Evolutionary conservation across 1,140 invertebrate species (phyloP).

Genomic region (Akabosia matsudoensis): DNA sequence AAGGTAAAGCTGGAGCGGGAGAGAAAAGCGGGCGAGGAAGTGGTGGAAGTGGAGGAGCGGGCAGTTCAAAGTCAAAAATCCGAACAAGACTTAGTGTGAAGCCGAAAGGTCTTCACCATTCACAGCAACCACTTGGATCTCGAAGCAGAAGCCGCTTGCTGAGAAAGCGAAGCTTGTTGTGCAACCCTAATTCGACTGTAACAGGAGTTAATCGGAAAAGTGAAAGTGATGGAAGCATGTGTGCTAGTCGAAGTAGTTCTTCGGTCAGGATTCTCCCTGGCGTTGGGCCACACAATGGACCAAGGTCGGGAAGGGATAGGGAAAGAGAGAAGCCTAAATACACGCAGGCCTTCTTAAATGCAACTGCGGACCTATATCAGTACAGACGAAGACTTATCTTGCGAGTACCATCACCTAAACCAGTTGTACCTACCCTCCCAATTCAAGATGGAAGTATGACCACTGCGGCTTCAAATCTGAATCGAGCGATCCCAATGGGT

Average conservation of each 20-base stretch:
- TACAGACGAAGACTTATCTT: conserved; percentile 4
- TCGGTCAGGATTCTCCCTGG: conserved; percentile 13
- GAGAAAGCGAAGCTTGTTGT: conserved; percentile 22
- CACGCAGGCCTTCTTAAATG: conserved; percentile 15
- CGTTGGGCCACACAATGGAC: not conserved
- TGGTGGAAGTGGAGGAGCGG: not conserved
- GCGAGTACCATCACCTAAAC: not conserved
- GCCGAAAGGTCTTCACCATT: not conserved
- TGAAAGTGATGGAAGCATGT: conserved; percentile 32
- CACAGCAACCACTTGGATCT: conserved; percentile 1
- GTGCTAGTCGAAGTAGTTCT: conserved; percentile 32
- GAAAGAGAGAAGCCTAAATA: not conserved
- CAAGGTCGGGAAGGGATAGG: conserved; percentile 1
- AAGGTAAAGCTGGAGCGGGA: not conserved
- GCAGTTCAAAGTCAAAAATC: conserved; percentile 6
- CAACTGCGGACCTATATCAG: conserved; percentile 14
- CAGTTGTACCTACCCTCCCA: not conserved
- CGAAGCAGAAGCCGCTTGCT: conserved; percentile 36
- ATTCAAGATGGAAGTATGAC: not conserved
- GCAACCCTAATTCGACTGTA: not conserved
- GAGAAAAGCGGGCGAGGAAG: not conserved
- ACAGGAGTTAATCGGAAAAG: conserved; percentile 20
- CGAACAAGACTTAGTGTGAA: conserved; percentile 10
- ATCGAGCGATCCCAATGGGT: not conserved
- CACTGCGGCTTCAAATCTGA: not conserved